Percentiles rank a stretch among this genome's conserved stretches.
phyloP scores from a whole-genome alignment of 2,797 vertebrate species.

The Platyrinchus mystaceus region DNA sequence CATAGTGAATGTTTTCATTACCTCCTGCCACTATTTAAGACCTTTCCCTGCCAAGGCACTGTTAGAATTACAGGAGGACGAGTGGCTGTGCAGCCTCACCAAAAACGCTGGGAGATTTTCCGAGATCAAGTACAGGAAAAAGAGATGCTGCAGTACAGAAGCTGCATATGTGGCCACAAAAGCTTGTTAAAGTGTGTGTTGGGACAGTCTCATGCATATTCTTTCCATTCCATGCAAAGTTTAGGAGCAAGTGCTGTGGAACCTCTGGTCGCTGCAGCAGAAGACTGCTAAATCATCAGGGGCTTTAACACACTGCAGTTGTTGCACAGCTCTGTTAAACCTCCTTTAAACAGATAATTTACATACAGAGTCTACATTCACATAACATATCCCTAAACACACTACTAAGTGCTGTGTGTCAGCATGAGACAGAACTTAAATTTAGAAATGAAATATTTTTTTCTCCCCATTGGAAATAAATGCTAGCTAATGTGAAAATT shows the following conservation, averaged over 20 bases:
- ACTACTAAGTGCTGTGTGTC: neutral
- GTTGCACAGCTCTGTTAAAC: neutral
- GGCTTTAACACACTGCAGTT: neutral
- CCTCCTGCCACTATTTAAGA: neutral
- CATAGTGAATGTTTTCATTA: neutral
- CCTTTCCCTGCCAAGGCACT: neutral
- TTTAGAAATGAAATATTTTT: neutral
- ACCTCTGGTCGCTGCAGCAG: neutral
- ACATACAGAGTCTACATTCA: neutral
- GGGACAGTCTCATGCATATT: neutral
- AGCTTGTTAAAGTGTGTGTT: neutral
- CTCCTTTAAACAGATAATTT: neutral
- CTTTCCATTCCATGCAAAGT: neutral
- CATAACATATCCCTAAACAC: neutral
- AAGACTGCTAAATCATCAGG: neutral
- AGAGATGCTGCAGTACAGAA: neutral
- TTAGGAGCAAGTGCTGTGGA: neutral
- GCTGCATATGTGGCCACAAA: neutral
- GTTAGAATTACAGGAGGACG: neutral
- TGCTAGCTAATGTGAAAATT: conserved; percentile 31
- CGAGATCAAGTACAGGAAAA: neutral
- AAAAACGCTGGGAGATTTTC: neutral
- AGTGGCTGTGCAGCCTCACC: neutral
- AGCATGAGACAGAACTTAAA: neutral
- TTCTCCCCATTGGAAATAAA: neutral